Percentiles rank a stretch among this genome's conserved stretches.
phyloP scores from a whole-genome alignment of 2,888 invertebrate species.

The Melanargia galathea region DNA sequence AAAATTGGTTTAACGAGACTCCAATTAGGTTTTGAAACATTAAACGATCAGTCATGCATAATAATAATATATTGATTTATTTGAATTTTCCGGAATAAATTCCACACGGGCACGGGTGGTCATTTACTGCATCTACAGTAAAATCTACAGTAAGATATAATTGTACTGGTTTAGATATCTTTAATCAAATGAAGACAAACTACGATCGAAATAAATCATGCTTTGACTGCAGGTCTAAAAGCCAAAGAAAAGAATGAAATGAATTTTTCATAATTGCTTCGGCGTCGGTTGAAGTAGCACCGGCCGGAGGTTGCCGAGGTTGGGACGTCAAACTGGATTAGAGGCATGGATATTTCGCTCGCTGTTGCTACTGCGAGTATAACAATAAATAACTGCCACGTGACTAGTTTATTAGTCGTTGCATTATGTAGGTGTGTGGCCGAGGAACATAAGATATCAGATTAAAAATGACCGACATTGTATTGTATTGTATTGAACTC shows the following conservation, averaged over 20 bases:
- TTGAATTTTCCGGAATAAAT: too few species aligned
- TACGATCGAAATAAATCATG: not conserved
- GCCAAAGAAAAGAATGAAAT: constrained; percentile 2
- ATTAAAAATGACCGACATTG: constrained; percentile 50
- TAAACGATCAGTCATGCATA: too few species aligned
- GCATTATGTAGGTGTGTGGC: constrained; percentile 65
- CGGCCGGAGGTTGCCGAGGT: constrained; percentile 44
- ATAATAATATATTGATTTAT: too few species aligned
- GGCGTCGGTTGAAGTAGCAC: constrained; percentile 14
- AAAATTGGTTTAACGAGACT: not conserved
- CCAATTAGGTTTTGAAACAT: not conserved
- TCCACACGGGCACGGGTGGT: too few species aligned
- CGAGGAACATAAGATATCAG: constrained; percentile 60
- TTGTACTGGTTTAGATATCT: too few species aligned
- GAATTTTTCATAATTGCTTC: constrained; percentile 15
- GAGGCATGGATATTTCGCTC: constrained; percentile 61
- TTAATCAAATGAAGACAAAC: not conserved
- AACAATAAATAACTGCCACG: constrained; percentile 78
- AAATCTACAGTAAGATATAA: too few species aligned
- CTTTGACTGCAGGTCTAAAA: not conserved
- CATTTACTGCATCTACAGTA: too few species aligned
- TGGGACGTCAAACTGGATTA: constrained; percentile 59
- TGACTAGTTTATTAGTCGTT: constrained; percentile 77
- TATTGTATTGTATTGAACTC: constrained; percentile 53
- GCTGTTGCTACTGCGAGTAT: constrained; percentile 60